Base-by-base conservation (phyloP, 2,113 vertebrate genomes). In the Eudyptes chrysolophus region DNA sequence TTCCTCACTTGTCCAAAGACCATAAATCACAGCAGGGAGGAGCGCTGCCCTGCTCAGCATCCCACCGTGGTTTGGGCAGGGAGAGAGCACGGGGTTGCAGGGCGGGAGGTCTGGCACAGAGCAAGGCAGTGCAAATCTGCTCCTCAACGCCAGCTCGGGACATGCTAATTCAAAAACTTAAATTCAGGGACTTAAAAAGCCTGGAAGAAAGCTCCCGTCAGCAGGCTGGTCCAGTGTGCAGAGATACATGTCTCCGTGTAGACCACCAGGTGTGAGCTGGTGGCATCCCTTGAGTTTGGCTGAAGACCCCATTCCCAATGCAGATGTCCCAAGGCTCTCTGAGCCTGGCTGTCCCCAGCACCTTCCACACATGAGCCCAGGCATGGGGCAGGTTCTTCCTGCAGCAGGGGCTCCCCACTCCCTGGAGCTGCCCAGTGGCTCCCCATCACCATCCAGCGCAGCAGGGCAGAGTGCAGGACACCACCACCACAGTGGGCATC, bases 361-460 rank as follows among this genome's bases (percentile, higher is more conserved):
- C 10, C 25, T n/a, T 54, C 57, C 48, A 27, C 0, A 0, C 66
- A 16, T 0, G 0, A 83, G 62, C 11, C 20, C 54, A 80, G 66
- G 66, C 16, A 14, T 1, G 16, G 44, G 16, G 24, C 40, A 57
- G 32, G 30, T 8, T 84, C 51, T 54, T 46, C 46, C 68, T 69
- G 80, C 46, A 89, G 49, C 54, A 69, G 30, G 30, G 16, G 19
- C 21, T 90, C 40, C 46, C 51, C 42, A 9, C 21, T 68, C 54
- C 72, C 44, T 48, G 68, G 34, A 84, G 48, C 29, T 87, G 42
- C 38, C 54, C 44, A 6, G 29, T 38, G 26, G 52, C 29, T 42
- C 68, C 70, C 49, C 46, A 69, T 25, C 69, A n/a, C 42, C 81
- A 77, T 7, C 42, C 54, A 48, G 42, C 0, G 0, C 18, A 26